Conservation (phyloP, 2,888 invertebrate species). For the Cosmia pyralina region DNA sequence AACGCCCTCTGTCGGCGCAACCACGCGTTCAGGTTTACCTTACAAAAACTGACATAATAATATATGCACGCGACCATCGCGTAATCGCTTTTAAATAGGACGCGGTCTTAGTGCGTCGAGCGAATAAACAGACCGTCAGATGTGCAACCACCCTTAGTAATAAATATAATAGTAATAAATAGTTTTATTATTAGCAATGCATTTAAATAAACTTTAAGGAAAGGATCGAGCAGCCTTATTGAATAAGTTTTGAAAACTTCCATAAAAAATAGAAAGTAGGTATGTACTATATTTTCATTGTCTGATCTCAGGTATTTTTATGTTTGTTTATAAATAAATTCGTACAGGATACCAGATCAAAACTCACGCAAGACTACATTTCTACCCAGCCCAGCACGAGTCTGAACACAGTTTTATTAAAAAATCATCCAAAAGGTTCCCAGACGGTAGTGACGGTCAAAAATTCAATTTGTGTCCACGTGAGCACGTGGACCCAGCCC, state of each 20-base stretch:
- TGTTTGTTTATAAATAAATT: not conserved
- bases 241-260: not conserved
- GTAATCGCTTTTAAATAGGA: no score
- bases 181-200: not conserved
- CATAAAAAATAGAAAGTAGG: not conserved
- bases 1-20: no score
- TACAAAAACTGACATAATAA: no score
- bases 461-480: constrained; percentile 62
- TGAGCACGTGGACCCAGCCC: constrained; percentile 43
- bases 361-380: not conserved
- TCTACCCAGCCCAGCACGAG: not conserved
- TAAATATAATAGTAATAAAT: not conserved
- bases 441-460: constrained; percentile 48
- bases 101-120: not conserved
- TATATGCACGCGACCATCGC: no score
- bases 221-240: not conserved
- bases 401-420: constrained; percentile 25
- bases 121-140: not conserved
- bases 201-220: not conserved
- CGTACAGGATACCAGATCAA: not conserved
- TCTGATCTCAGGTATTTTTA: not conserved
- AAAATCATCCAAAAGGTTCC: constrained; percentile 27
- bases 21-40: no score
- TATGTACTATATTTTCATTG: not conserved
- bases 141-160: not conserved